Conservation (phyloP, 2,113 vertebrate genomes). For the Rafetus swinhoei region DNA sequence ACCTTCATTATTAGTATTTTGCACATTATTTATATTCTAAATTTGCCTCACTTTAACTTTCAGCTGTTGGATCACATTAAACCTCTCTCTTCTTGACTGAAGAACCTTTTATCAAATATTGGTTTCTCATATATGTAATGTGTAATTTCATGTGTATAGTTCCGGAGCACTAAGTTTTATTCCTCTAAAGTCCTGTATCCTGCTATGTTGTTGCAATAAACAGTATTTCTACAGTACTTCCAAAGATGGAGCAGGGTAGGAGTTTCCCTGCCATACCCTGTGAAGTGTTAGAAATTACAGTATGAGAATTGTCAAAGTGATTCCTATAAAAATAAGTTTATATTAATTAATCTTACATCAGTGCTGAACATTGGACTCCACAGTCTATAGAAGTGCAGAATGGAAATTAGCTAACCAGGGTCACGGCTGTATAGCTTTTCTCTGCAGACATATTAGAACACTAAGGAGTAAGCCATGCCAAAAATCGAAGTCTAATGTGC, state of each 20-base stretch:
- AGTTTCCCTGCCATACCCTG: not conserved
- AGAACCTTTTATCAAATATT: not conserved
- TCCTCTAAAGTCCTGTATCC: not conserved
- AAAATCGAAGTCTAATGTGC: slow-evolving; percentile 77
- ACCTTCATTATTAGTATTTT: not conserved
- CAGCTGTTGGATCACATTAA: not conserved
- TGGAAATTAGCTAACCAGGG: slow-evolving; percentile 72
- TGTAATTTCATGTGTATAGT: not conserved
- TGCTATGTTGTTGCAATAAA: slow-evolving; percentile 32
- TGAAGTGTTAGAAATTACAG: slow-evolving; percentile 43
- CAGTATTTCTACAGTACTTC: not conserved
- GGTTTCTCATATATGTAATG: not conserved
- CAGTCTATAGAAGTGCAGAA: slow-evolving; percentile 67
- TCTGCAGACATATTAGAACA: slow-evolving; percentile 65
- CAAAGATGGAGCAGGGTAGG: slow-evolving; percentile 16
- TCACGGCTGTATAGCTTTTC: slow-evolving; percentile 57
- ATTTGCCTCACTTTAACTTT: not conserved
- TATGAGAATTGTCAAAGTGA: slow-evolving; percentile 37
- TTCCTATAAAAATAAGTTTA: slow-evolving; percentile 58
- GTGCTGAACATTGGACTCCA: slow-evolving; percentile 56
- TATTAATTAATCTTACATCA: slow-evolving; percentile 59
- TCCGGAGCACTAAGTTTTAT: not conserved
- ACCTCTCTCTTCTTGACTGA: not conserved
- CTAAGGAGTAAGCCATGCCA: slow-evolving; percentile 63
- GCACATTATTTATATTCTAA: not conserved